A percentile compares a stretch with the other conserved stretches of the same genome.
These are phyloP conservation scores for Parazoanthus atlanticus DNA, from an alignment of 92 coral and sea anemone genomes.

Conservation along the genomic window DNA sequence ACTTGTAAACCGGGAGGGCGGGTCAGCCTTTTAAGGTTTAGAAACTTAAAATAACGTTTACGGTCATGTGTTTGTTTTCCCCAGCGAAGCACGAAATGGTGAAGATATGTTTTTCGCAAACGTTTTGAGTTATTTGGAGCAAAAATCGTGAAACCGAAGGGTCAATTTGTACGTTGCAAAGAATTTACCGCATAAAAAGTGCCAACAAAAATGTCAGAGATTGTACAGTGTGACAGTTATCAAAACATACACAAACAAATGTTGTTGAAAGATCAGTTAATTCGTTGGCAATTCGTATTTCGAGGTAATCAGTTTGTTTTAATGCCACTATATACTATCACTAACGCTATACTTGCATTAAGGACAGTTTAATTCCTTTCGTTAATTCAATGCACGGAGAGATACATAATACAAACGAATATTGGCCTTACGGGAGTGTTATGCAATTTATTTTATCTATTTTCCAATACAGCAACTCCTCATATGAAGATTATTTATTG, in stretches of 20 bases:
- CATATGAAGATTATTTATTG: too few relatives aligned
- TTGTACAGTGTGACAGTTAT: not conserved
- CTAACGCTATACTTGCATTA: not conserved
- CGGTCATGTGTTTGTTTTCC: not conserved
- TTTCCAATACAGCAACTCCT: too few relatives aligned
- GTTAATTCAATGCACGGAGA: too few relatives aligned
- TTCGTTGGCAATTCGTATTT: too few relatives aligned
- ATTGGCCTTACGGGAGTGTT: too few relatives aligned
- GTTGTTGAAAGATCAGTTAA: not conserved
- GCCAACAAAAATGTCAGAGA: not conserved
- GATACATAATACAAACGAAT: too few relatives aligned
- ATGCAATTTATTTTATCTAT: too few relatives aligned
- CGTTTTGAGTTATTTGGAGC: not conserved
- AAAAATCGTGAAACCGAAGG: not conserved
- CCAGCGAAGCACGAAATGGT: not conserved
- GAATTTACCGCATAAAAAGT: not conserved
- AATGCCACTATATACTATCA: too few relatives aligned
- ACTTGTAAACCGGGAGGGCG: not conserved
- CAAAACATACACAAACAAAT: not conserved
- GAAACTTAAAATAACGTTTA: not conserved
- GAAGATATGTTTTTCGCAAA: not conserved
- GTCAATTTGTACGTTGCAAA: not conserved
- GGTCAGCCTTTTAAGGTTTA: not conserved
- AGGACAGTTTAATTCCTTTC: not conserved
- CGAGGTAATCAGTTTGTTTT: too few relatives aligned